These are phyloP conservation scores for Lottia scabra DNA, from an alignment of 2,888 invertebrate species.

Conservation along the genomic window DNA sequence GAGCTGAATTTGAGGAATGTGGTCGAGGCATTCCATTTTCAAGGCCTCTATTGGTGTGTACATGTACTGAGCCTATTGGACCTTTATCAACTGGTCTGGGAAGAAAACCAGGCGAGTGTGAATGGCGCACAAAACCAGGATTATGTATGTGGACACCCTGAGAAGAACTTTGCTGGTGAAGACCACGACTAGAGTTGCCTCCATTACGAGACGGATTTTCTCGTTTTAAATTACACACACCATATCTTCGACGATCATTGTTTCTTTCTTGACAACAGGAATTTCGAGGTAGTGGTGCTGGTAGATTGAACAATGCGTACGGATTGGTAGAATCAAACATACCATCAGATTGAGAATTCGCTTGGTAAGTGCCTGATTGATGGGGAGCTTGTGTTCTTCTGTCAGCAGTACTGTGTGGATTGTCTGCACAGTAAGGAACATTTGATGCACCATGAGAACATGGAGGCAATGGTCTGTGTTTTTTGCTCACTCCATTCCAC, in stretches of 20 bases:
- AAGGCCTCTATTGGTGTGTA: no score
- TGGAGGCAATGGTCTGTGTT: slow-evolving; percentile 1
- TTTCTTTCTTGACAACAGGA: slow-evolving; percentile 18
- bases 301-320: slow-evolving; percentile 53
- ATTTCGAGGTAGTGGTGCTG: slow-evolving; percentile 25
- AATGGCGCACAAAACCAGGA: neutral
- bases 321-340: slow-evolving; percentile 49
- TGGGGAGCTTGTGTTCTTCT: slow-evolving; percentile 22
- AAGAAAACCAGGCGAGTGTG: neutral
- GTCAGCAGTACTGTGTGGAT: neutral
- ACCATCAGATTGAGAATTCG: slow-evolving; percentile 18
- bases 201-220: neutral
- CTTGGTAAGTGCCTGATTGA: slow-evolving; percentile 30
- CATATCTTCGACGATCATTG: slow-evolving; percentile 4
- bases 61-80: no score
- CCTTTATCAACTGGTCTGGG: neutral
- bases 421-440: neutral
- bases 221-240: slow-evolving; percentile 12
- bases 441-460: neutral
- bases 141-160: neutral
- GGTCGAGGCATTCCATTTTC: no score
- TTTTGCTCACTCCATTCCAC: slow-evolving; percentile 6
- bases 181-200: neutral
- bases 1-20: no score
- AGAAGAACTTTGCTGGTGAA: neutral